Conservation (phyloP, 2,113 vertebrate genomes). For the Tyto alba region DNA sequence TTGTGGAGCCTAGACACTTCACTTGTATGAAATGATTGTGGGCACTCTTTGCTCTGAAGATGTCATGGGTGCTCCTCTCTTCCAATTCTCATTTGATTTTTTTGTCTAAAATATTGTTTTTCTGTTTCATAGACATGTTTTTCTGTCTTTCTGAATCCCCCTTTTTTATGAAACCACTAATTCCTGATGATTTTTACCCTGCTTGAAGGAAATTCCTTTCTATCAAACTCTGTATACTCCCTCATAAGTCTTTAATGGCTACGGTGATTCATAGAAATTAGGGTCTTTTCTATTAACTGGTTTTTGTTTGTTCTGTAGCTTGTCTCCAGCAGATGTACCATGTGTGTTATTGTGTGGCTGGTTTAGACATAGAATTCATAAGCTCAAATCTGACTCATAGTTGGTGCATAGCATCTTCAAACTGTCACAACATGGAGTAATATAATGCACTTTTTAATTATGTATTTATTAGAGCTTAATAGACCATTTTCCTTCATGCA, state of each 20-base stretch:
- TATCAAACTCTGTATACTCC: neutral
- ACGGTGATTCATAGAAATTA: neutral
- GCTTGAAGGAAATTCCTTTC: neutral
- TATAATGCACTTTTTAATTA: neutral
- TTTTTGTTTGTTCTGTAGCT: neutral
- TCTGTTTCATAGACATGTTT: neutral
- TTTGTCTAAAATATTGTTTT: neutral
- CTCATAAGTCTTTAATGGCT: neutral
- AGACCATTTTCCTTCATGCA: neutral
- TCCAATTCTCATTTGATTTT: neutral
- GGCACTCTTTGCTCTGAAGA: neutral
- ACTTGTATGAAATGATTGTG: too few relatives aligned
- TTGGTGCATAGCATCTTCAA: neutral
- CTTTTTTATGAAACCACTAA: neutral
- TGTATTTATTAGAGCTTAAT: neutral
- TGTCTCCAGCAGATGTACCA: neutral
- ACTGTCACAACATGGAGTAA: neutral
- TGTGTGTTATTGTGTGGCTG: neutral
- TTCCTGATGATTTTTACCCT: neutral
- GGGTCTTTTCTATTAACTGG: neutral
- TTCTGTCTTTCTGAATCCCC: neutral
- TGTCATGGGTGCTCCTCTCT: accelerated
- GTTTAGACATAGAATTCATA: neutral
- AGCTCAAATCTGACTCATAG: neutral
- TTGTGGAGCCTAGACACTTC: neutral